Base-by-base conservation (phyloP, 1,140 invertebrate genomes). In the Neodiprion pinetum region DNA sequence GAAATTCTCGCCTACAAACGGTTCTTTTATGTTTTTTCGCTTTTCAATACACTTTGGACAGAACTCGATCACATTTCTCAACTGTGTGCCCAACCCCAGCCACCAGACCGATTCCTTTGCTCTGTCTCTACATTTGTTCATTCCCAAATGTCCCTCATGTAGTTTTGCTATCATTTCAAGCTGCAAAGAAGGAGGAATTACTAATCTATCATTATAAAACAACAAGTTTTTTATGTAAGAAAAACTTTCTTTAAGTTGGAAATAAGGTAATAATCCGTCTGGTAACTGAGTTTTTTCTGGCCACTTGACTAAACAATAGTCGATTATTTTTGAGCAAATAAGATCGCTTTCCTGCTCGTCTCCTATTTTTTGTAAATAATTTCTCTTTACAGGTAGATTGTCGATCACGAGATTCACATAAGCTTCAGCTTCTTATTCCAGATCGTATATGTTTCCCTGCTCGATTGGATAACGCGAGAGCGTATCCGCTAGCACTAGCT, bases 401-500 rank as follows among this genome's bases (percentile, higher is more conserved):
- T n/a, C 65, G 1, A 66, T n/a, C 0, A 65, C 48, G 1, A 65
- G 40, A 28, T 65, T 65, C 12, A 72, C 17, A 17, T 48, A 72
- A 1, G 61, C 71, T 23, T 23, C 21, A 3, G 28, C 7, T 4
- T 72, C 71, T 28, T 65, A 1, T 72, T 21, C 50, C 7, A 61
- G n/a, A 7, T 74, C 49, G 10, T 74, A 21, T 21, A 67, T n/a
- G 11, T 49, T 50, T 21, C 9, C 17, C 21, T 14, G 49, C 9
- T 49, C 21, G 1, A 78, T 53, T 11, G 80, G 77, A 72, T 76
- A 77, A 61, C 76, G 67, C 69, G 76, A 84, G 65, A 86, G 74
- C 14, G 78, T 71, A 74, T 86, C 83, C 10, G 86, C 82, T 21
- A 82, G 67, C 40, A 76, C 65, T 66, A 86, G 75, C 53, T 80